Conservation (phyloP, 2,888 invertebrate species). For the Hyles lineata region DNA sequence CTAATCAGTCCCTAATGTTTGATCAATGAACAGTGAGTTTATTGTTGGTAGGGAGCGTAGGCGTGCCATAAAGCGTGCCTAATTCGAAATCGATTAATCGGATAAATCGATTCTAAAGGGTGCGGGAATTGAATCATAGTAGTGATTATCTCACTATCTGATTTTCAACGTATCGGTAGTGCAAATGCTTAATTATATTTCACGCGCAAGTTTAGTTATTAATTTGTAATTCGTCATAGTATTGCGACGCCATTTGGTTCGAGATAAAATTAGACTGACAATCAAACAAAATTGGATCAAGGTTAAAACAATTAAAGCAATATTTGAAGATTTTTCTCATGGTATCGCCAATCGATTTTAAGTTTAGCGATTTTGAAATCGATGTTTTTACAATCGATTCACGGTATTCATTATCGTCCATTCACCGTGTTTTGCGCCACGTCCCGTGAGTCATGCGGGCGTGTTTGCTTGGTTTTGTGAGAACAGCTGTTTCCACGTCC, state of each 20-base stretch:
- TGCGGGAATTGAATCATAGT: background rate
- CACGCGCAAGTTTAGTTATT: no score
- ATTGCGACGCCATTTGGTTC: no score
- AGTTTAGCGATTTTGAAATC: background rate
- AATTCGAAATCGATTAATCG: background rate
- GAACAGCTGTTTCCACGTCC: constrained; percentile 28
- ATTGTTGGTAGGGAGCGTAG: background rate
- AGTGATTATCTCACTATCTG: background rate
- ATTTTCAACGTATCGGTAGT: no score
- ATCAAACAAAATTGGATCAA: no score
- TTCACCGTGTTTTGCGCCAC: background rate
- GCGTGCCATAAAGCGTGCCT: background rate
- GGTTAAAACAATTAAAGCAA: no score
- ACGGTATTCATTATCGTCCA: background rate
- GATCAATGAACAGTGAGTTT: constrained; percentile 9
- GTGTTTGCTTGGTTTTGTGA: constrained; percentile 25
- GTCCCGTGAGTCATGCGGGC: constrained; percentile 14
- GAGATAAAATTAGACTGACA: no score
- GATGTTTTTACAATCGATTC: constrained; percentile 8
- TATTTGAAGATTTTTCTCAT: no score
- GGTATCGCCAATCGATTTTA: no score
- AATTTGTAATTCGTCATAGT: no score
- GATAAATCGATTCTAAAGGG: background rate
- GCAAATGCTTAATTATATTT: no score
- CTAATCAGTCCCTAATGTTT: constrained; percentile 11